Conservation (phyloP, 2,888 invertebrate species). For the Priocnemis perturbator region DNA sequence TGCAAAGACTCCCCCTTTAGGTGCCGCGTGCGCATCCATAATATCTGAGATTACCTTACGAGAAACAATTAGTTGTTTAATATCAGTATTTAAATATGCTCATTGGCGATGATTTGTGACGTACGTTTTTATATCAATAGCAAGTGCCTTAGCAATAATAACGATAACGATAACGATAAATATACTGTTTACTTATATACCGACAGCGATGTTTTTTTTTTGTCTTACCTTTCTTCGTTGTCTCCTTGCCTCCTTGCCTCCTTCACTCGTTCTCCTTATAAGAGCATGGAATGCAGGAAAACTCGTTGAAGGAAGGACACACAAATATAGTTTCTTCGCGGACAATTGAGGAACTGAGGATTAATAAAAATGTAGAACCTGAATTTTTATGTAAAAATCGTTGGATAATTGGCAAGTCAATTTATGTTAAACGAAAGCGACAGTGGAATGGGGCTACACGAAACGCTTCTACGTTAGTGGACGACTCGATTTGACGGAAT, state of each 20-base stretch:
- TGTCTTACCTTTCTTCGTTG: neutral
- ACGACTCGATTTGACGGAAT: neutral
- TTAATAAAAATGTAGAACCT: no score
- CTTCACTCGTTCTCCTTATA: conserved; percentile 11
- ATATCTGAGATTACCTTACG: conserved; percentile 64
- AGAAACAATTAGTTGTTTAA: conserved; percentile 70
- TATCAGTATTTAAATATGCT: conserved; percentile 74
- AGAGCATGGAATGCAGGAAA: no score
- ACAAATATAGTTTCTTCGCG: no score
- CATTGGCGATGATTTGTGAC: conserved; percentile 72
- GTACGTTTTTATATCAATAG: conserved; percentile 74
- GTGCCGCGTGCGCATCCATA: conserved; percentile 46
- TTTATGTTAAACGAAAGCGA: no score
- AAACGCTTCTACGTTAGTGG: no score
- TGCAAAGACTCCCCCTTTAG: conserved; percentile 38
- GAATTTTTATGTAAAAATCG: no score
- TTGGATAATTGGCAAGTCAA: no score
- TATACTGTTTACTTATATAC: conserved; percentile 74
- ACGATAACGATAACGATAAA: conserved; percentile 73
- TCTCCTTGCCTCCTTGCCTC: neutral
- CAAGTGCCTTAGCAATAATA: conserved; percentile 74
- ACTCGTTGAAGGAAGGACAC: no score
- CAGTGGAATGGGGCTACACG: no score
- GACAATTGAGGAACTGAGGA: no score
- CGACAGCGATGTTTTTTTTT: conserved; percentile 30